Percentiles rank a stretch among this genome's conserved stretches.
Conservation (phyloP, 2,797 vertebrate species). For the Manis pentadactyla region DNA sequence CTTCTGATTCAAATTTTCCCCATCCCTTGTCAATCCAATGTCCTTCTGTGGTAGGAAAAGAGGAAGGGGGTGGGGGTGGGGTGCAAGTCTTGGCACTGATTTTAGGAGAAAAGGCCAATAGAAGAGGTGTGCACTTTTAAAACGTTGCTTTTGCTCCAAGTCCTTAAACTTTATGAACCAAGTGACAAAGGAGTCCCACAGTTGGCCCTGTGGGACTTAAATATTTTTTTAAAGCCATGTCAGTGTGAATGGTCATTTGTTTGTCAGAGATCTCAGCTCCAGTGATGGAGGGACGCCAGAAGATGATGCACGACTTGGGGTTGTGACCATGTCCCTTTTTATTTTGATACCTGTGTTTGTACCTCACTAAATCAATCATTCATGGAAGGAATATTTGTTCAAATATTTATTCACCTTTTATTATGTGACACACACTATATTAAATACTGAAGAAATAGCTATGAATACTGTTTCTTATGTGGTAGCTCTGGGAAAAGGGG, state of each 20-base stretch:
- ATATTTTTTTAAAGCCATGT: background rate
- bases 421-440: background rate
- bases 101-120: background rate
- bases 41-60: background rate
- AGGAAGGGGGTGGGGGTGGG: background rate
- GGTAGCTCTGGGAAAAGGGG: background rate
- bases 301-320: background rate
- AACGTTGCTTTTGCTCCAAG: slow-evolving; percentile 46
- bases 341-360: background rate
- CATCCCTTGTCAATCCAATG: background rate
- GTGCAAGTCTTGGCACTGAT: background rate
- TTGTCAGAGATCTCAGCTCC: background rate
- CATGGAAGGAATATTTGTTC: background rate
- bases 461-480: background rate
- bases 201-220: background rate
- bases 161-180: background rate
- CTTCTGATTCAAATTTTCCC: background rate
- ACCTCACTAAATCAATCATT: background rate
- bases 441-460: background rate
- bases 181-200: background rate
- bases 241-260: background rate
- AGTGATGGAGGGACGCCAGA: background rate
- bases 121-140: background rate
- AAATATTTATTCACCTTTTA: background rate
- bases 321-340: background rate